Base-by-base conservation (phyloP, 2,888 invertebrate genomes). In the Congeria kusceri region DNA sequence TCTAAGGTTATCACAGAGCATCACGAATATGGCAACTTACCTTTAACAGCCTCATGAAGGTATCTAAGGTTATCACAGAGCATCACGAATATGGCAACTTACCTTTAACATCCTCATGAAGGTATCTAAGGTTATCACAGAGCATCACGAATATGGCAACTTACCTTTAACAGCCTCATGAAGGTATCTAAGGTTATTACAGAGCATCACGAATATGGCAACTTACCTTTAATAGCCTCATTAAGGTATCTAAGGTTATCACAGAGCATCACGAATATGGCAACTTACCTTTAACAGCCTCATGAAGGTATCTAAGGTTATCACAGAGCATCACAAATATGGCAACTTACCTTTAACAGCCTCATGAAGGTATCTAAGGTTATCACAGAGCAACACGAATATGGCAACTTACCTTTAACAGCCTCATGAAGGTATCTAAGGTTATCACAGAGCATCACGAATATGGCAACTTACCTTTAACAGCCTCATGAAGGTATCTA, bases 391-490 rank as follows among this genome's bases (percentile, higher is more conserved):
- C 15, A 88, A 84, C 46, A n/a, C n/a, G n/a, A n/a, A n/a, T n/a
- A n/a, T n/a, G n/a, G n/a, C n/a, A n/a, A 11, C 63, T 28, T 86
- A 93, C 93, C 92, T 90, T 91, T 92, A 46, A 91, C 82, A 64
- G 88, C 86, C 32, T 88, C 88, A 73, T 92, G 92, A 32, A 93
- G 83, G 65, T 90, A 89, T 63, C 85, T 86, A 23, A 93, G 76
- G 44, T 87, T 83, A 63, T 79, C 76, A 61, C 89, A 85, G 11
- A 93, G 78, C 15, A 88, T 84, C 46, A 86, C 77, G 62, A 93
- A 91, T 80, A 93, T 88, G n/a, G n/a, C n/a, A n/a, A n/a, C n/a
- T n/a, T n/a, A n/a, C n/a, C 92, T 90, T 91, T 92, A 46, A 91
- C 82, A 64, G 88, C 86, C 32, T 88, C 88, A 73, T 92, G 92